Base-by-base conservation (phyloP, 2,888 invertebrate genomes). In the Phortica magna region DNA sequence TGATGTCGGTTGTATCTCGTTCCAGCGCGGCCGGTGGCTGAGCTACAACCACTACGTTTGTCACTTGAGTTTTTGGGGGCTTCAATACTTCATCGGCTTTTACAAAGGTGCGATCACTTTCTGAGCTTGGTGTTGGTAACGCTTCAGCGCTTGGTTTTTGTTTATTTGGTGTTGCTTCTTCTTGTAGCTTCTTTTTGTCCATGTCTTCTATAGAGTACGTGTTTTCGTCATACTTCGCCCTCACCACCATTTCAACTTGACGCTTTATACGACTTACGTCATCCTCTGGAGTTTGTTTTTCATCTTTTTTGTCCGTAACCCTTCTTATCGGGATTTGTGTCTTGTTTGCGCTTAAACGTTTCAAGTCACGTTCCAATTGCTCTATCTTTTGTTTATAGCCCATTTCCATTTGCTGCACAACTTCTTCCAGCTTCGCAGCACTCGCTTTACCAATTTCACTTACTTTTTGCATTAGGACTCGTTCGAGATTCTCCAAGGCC, bases 311-410 rank as follows among this genome's bases (percentile, higher is more conserved):
- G 14, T 80, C 75, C 14, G 2, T 3, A 7, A 39, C 70, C 14
- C 43, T 70, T 61, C 14, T 14, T 10, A 5, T 64, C 17, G 68
- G 10, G 19, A 41, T 43, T 19, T 12, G 61, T 22, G 10, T 9
- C 0, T 81, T 75, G 14, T 19, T 59, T 0, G 39, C 43, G n/a
- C 59, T 81, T 4, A 84, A 68, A 5, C 75, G 79, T 65, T 80
- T 83, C 0, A 90, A 78, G n/a, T 90, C 87, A 0, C 80, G 82
- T 67, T 90, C 88, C 1, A 90, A 76, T 0, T 84, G 82, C 1
- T 85, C 83, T 1, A 90, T 70, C 39, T 90, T 90, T 5, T 84
- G 84, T 22, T 83, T 89, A 72, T 90, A 90, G n/a, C 85, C 84
- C 17, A 77, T 74, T 79, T 90, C 90, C 74, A 90, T 78, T 31